Evolutionary conservation across 92 coral and sea anemone genomes (phyloP), one percentile per base, ranked within the genome.

Genomic region (Siderastrea siderea): DNA sequence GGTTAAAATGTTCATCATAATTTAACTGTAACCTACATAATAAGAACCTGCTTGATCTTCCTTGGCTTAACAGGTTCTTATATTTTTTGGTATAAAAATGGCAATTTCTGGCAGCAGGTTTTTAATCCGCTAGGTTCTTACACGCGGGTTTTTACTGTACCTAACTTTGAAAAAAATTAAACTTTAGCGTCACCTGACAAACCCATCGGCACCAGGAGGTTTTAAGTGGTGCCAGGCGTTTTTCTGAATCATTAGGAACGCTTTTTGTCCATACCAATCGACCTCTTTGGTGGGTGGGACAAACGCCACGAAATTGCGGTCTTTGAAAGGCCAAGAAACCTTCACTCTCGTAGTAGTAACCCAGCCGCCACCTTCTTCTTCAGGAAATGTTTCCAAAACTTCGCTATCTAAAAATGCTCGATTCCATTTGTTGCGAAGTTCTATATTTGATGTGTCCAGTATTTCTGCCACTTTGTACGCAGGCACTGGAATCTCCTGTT

Each of bases 231-330:
- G 83, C 71, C 82, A 74, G 11, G 75, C 82, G 57, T 85, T 75
- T 62, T 46, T 47, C 66, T 85, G 71, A 4, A 71, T 47, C 47
- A 63, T 10, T 11, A 85, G 47, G 38, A 17, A 85, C 47, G 83
- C 89, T 44, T 17, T 15, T 75, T 85, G 16, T 38, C 83, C 76
- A 53, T 64, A 85, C 89, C 89, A 85, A 26, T 85, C 83, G 4
- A 75, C 63, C 17, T 85, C 64, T 75, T 49, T 75, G 16, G 43
- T 80, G 45, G 89, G 73, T 47, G 89, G 72, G 2, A 50, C 6
- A 6, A 52, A 74, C 13, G 43, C 14, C 15, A 74, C 47, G 63
- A 52, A 74, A 54, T 11, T 26, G 61, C 78, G 61, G 26, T 74
- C 49, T 0, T 9, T 26, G 4, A 74, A 46, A 8, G 78, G 78